These are phyloP conservation scores for Torymus tubicola DNA, from an alignment of 2,888 invertebrate species.

Conservation along the genomic window DNA sequence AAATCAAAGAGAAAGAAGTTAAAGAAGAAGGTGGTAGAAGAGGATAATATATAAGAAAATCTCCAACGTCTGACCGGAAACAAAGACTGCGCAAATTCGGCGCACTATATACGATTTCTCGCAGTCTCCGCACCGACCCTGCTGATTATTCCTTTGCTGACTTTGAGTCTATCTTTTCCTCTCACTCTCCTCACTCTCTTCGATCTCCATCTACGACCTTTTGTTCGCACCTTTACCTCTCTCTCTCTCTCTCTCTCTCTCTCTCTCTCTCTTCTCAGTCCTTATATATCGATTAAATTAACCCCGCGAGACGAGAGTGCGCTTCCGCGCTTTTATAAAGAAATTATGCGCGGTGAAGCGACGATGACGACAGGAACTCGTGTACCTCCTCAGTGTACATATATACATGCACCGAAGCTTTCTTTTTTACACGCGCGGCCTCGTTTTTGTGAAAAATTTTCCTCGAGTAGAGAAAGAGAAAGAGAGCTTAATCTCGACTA, in stretches of 20 bases:
- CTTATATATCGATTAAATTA: conserved; percentile 51
- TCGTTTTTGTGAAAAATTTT: conserved; percentile 26
- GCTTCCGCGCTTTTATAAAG: conserved; percentile 17
- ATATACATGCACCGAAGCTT: no score
- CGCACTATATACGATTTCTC: no score
- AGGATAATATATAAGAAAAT: conserved; percentile 24
- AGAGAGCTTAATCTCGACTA: conserved; percentile 14
- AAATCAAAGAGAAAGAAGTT: conserved; percentile 10
- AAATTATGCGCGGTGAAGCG: conserved; percentile 26
- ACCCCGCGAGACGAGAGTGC: conserved; percentile 14
- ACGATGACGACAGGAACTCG: no score
- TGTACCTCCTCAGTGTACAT: no score
- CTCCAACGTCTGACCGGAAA: not conserved
- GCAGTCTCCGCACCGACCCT: no score
- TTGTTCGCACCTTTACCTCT: not conserved
- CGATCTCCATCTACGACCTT: not conserved
- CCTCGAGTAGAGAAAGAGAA: conserved; percentile 19
- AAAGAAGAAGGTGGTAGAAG: not conserved
- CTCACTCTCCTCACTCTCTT: no score
- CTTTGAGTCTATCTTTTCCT: not conserved
- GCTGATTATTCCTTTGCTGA: no score
- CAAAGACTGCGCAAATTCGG: not conserved
- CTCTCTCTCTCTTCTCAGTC: not conserved
- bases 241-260: not conserved
- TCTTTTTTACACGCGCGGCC: no score